Percentiles rank a stretch among this genome's conserved stretches.
phyloP scores from a whole-genome alignment of 2,797 vertebrate genomes.

The Cichlasoma orientale region DNA sequence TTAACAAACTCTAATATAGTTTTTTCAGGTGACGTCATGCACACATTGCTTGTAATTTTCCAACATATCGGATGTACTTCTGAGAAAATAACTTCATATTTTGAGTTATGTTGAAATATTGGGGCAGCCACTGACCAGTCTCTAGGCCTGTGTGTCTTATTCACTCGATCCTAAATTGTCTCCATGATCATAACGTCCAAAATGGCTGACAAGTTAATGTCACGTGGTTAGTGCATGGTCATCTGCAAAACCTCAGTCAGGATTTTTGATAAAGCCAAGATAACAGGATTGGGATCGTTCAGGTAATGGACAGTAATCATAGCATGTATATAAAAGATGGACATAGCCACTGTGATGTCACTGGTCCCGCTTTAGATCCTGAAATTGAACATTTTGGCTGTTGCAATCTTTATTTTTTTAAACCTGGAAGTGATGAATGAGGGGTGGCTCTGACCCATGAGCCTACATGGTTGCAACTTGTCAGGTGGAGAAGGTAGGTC shows the following conservation, averaged over 20 bases:
- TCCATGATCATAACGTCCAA: neutral
- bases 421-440: no score
- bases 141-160: neutral
- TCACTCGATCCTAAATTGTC: neutral
- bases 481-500: neutral
- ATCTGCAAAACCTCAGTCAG: neutral
- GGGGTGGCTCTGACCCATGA: neutral
- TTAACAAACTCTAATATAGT: neutral
- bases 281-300: neutral
- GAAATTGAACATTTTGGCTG: neutral
- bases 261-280: neutral
- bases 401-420: no score
- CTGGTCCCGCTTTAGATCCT: neutral
- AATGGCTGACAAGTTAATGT: neutral
- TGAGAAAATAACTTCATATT: no score
- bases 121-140: neutral
- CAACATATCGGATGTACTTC: neutral
- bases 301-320: neutral
- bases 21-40: neutral
- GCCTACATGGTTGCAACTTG: neutral
- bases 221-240: neutral
- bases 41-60: neutral
- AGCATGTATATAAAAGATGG: neutral
- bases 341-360: neutral
- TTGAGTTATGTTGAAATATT: no score